Conservation (phyloP, 2,888 invertebrate genomes). For the Lasioglossum villosulum region DNA sequence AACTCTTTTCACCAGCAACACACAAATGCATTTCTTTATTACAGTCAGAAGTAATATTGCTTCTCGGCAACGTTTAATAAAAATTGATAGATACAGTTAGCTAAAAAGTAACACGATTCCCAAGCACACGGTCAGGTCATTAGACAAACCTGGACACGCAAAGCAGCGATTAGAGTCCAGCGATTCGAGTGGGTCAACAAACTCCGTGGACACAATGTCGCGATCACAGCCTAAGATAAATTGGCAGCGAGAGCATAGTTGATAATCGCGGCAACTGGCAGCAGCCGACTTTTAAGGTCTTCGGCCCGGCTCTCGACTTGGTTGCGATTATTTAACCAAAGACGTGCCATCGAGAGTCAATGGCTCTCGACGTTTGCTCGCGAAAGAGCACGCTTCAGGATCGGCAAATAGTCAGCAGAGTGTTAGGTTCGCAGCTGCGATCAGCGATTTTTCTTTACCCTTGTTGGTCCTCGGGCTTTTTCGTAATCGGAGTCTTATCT, state of each 20-base stretch:
- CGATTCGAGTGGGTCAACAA: slow-evolving; percentile 23
- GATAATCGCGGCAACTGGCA: slow-evolving; percentile 53
- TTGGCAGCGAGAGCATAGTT: slow-evolving; percentile 52
- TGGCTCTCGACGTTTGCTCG: slow-evolving; percentile 10
- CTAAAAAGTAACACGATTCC: background rate
- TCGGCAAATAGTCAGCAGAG: slow-evolving; percentile 10
- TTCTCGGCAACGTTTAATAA: background rate
- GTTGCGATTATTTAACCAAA: slow-evolving; percentile 24
- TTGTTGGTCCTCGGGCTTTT: background rate
- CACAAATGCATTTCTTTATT: background rate
- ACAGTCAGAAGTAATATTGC: no score
- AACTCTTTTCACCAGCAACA: background rate
- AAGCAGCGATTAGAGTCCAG: background rate
- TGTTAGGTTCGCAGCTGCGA: slow-evolving; percentile 7
- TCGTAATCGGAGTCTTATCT: slow-evolving; percentile 6
- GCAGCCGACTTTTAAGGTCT: slow-evolving; percentile 44
- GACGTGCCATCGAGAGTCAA: background rate
- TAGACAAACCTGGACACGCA: background rate
- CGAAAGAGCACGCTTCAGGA: background rate
- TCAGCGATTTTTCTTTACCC: background rate
- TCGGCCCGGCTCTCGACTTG: slow-evolving; percentile 6
- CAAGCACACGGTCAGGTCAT: background rate
- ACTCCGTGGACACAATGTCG: slow-evolving; percentile 40
- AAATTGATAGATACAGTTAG: background rate
- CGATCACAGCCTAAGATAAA: slow-evolving; percentile 47